phyloP scores from a whole-genome alignment of 2,888 invertebrate species.

The Melanotus villosus region DNA sequence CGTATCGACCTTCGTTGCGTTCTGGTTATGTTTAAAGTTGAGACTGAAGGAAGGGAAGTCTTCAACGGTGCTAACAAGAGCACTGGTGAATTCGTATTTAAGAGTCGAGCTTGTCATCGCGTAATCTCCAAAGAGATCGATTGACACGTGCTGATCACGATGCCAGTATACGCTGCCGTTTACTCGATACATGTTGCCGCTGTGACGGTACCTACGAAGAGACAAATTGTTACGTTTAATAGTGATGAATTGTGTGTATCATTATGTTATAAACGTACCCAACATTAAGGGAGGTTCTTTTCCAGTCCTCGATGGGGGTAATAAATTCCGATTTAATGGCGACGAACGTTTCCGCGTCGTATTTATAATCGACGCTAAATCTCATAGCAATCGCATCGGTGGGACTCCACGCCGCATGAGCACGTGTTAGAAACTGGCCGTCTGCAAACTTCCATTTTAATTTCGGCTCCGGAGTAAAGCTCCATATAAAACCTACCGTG shows the following conservation, averaged over 20 bases:
- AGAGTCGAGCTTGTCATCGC: conserved; percentile 65
- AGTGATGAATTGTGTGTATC: conserved; percentile 16
- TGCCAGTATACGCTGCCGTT: conserved; percentile 75
- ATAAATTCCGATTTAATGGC: conserved; percentile 68
- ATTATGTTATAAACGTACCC: conserved; percentile 63
- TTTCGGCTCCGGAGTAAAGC: conserved; percentile 1
- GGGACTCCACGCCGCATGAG: conserved; percentile 80
- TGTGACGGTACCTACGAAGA: conserved; percentile 69
- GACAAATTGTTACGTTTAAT: conserved; percentile 31
- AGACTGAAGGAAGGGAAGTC: conserved; percentile 73
- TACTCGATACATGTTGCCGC: conserved; percentile 68
- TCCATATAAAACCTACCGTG: conserved; percentile 65
- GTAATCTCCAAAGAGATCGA: conserved; percentile 72
- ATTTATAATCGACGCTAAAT: conserved; percentile 74
- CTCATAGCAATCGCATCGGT: conserved; percentile 75
- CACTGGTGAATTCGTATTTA: conserved; percentile 70
- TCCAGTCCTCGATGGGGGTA: conserved; percentile 75
- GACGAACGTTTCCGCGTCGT: conserved; percentile 69
- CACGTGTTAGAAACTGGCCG: conserved; percentile 68
- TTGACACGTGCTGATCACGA: conserved; percentile 71
- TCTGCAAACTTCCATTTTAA: conserved; percentile 60
- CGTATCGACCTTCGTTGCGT: conserved; percentile 69
- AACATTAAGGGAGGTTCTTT: conserved; percentile 69
- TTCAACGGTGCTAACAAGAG: conserved; percentile 73
- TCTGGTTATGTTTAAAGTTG: conserved; percentile 72